Evolutionary conservation across 2,888 invertebrate species (phyloP).

Genomic region (Coenonympha glycerion): DNA sequence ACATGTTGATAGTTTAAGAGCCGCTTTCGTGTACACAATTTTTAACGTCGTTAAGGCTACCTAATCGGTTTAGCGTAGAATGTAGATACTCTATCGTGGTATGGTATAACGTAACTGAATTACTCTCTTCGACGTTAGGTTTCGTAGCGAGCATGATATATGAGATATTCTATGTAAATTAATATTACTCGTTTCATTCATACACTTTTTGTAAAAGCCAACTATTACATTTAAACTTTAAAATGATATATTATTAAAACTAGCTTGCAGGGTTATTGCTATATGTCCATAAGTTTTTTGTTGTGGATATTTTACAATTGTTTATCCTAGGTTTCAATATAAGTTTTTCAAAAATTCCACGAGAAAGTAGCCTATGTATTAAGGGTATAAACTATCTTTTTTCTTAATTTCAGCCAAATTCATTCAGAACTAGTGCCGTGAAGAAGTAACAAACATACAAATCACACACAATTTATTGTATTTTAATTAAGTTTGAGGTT

Average conservation of each 20-base stretch:
- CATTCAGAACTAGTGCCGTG: no score
- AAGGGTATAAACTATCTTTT: no score
- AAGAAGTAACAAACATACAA: no score
- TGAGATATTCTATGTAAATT: background rate
- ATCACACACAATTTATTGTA: no score
- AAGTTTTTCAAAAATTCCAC: background rate
- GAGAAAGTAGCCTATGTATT: no score
- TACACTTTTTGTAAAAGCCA: background rate
- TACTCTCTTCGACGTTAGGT: slow-evolving; percentile 12
- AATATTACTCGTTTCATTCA: background rate
- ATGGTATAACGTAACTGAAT: slow-evolving; percentile 19
- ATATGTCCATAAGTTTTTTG: no score
- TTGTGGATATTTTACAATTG: no score
- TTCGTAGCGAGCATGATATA: slow-evolving; percentile 1
- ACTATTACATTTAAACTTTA: background rate
- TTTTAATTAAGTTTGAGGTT: no score
- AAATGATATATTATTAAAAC: no score
- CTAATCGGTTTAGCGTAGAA: slow-evolving; percentile 17
- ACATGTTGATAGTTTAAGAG: slow-evolving; percentile 1
- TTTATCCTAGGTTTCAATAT: no score
- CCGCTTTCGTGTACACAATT: slow-evolving; percentile 9
- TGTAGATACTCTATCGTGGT: slow-evolving; percentile 10
- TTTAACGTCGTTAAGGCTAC: slow-evolving; percentile 19
- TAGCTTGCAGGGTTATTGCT: no score
- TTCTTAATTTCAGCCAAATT: no score